Percentiles rank a stretch among this genome's conserved stretches.
These are phyloP conservation scores for Tetropium fuscum DNA, from an alignment of 2,888 invertebrate species.

Conservation along the genomic window DNA sequence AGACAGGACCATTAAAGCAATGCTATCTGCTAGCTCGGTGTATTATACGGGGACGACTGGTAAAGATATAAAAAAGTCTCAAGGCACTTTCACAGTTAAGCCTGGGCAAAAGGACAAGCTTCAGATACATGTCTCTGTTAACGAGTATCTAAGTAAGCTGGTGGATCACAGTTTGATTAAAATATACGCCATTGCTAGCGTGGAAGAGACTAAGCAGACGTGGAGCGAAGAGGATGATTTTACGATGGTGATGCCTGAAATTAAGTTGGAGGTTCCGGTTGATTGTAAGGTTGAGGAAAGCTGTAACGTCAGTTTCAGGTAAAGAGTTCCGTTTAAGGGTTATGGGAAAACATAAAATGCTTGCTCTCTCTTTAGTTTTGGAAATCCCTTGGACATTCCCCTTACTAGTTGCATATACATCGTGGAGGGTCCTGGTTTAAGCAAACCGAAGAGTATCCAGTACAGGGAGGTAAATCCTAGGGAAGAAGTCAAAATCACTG, in stretches of 20 bases:
- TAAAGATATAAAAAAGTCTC: conserved; percentile 75
- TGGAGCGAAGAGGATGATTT: conserved; percentile 89
- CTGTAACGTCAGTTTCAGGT: conserved; percentile 69
- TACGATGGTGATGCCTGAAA: conserved; percentile 79
- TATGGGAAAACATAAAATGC: too few species aligned
- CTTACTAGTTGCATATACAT: conserved; percentile 77
- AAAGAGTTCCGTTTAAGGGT: conserved; percentile 69
- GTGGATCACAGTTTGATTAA: conserved; percentile 87
- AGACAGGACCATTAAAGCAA: conserved; percentile 73
- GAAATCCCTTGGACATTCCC: conserved; percentile 76
- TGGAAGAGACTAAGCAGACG: conserved; percentile 83
- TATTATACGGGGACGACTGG: conserved; percentile 84
- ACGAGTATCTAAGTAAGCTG: conserved; percentile 82
- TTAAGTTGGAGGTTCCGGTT: conserved; percentile 72
- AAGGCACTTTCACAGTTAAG: conserved; percentile 72
- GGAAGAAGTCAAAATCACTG: conserved; percentile 68
- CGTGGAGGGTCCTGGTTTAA: conserved; percentile 78
- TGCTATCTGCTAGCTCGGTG: conserved; percentile 76
- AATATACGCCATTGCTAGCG: conserved; percentile 80
- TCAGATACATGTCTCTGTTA: conserved; percentile 71
- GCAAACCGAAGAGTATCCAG: conserved; percentile 29
- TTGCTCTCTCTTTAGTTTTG: conserved; percentile 74
- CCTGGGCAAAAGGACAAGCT: conserved; percentile 69
- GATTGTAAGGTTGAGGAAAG: conserved; percentile 68
- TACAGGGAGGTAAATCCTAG: conserved; percentile 68